Evolutionary conservation across 2,888 invertebrate genomes (phyloP).

Genomic region (Yponomeuta sedellus): DNA sequence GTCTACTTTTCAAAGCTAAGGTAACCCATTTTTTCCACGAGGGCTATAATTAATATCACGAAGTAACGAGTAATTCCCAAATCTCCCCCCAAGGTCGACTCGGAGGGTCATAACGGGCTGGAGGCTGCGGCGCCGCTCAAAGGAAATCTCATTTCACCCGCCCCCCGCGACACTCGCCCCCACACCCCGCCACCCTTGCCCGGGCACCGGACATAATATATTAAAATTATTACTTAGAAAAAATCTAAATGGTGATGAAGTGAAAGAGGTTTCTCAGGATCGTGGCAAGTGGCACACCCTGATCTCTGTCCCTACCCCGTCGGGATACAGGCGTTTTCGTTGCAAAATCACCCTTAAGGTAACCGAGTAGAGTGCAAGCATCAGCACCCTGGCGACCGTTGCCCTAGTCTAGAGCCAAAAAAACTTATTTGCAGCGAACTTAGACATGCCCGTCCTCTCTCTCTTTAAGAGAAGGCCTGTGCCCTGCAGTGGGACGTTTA

Average conservation of each 20-base stretch:
- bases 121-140: slow-evolving; percentile 47
- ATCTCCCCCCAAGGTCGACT: slow-evolving; percentile 9
- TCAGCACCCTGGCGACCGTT: too few species aligned
- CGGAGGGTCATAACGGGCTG: slow-evolving; percentile 11
- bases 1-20: background rate
- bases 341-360: too few species aligned
- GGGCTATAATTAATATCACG: background rate
- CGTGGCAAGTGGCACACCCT: too few species aligned
- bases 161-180: slow-evolving; percentile 27
- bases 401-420: too few species aligned
- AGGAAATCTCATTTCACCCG: slow-evolving; percentile 71
- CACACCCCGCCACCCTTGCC: slow-evolving; percentile 28
- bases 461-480: too few species aligned
- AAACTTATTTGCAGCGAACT: too few species aligned
- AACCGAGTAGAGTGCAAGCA: too few species aligned
- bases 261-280: too few species aligned
- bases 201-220: slow-evolving; percentile 49
- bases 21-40: background rate
- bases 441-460: too few species aligned
- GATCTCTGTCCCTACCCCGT: too few species aligned
- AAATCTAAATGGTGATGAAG: background rate
- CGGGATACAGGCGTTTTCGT: too few species aligned
- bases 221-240: slow-evolving; percentile 61
- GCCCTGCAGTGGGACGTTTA: too few species aligned
- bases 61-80: background rate